phyloP scores from a whole-genome alignment of 2,113 vertebrate species.

The Sinocyclocheilus anshuiensis region DNA sequence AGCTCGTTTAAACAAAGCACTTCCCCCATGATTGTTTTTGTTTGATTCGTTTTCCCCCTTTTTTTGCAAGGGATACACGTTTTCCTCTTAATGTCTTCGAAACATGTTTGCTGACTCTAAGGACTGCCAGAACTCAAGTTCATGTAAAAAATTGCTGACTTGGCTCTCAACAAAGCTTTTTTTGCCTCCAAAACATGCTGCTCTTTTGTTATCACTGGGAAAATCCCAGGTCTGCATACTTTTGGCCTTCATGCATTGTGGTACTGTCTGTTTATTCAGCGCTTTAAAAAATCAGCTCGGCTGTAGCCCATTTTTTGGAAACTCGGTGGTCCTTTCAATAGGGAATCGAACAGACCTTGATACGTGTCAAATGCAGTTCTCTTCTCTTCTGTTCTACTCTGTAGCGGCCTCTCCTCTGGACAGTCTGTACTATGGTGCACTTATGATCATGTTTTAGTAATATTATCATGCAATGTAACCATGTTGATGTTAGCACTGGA shows the following conservation, averaged over 20 bases:
- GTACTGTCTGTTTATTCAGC: constrained; percentile 72
- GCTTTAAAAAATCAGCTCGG: constrained; percentile 69
- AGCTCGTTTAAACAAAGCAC: constrained; percentile 50
- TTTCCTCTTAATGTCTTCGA: constrained; percentile 28
- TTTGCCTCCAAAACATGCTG: constrained; percentile 76
- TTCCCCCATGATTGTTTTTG: constrained; percentile 41
- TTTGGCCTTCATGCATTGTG: constrained; percentile 74
- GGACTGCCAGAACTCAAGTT: constrained; percentile 27
- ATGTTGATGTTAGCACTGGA: constrained; percentile 58
- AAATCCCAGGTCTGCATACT: constrained; percentile 51
- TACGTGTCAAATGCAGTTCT: constrained; percentile 61
- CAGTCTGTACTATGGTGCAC: constrained; percentile 79
- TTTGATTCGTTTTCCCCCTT: constrained; percentile 21
- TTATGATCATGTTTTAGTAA: constrained; percentile 76
- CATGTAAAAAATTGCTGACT: constrained; percentile 45
- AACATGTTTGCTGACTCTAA: constrained; percentile 31
- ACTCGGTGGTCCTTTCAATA: constrained; percentile 59
- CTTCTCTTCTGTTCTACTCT: constrained; percentile 64
- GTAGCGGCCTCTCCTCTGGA: constrained; percentile 79
- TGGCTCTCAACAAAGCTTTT: constrained; percentile 51
- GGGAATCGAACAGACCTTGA: constrained; percentile 61
- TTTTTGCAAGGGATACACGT: constrained; percentile 6
- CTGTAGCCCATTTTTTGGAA: constrained; percentile 67
- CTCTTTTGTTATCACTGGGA: constrained; percentile 75
- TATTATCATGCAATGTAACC: constrained; percentile 77